Evolutionary conservation across 1,140 invertebrate species (phyloP).

Genomic region (Camponotus pennsylvanicus): DNA sequence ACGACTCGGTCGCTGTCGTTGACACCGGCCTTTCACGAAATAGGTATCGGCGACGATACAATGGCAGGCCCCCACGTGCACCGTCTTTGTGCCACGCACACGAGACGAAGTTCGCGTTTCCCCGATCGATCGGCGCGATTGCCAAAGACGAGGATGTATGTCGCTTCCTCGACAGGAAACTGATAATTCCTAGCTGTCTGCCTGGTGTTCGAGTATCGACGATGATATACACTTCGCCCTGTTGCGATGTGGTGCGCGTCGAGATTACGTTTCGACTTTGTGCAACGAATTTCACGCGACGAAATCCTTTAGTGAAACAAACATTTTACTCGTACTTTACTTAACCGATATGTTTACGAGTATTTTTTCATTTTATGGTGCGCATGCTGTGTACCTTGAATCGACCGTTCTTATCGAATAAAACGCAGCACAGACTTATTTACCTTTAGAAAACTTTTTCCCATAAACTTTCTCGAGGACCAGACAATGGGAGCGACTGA

Average conservation of each 20-base stretch:
- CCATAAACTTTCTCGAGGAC: no score
- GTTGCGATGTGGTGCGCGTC: neutral
- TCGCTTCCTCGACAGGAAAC: constrained; percentile 36
- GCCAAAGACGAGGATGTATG: constrained; percentile 13
- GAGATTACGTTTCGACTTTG: constrained; percentile 18
- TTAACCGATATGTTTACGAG: neutral
- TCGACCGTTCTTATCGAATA: neutral
- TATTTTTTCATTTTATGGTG: neutral
- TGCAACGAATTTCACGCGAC: neutral
- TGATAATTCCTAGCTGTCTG: constrained; percentile 36
- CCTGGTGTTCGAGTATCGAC: neutral
- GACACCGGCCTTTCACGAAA: constrained; percentile 68
- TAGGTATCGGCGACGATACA: constrained; percentile 63
- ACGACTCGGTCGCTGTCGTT: constrained; percentile 61
- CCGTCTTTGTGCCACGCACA: constrained; percentile 42
- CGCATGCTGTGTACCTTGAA: neutral
- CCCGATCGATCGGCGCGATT: constrained; percentile 42
- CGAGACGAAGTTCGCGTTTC: constrained; percentile 12
- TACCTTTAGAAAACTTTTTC: no score
- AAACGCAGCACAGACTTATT: no score
- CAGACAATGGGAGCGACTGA: no score
- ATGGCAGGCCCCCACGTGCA: constrained; percentile 35
- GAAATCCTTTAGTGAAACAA: neutral
- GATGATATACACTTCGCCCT: neutral
- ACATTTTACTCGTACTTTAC: neutral